phyloP scores from a whole-genome alignment of 2,797 vertebrate genomes.

The Takifugu rubripes region DNA sequence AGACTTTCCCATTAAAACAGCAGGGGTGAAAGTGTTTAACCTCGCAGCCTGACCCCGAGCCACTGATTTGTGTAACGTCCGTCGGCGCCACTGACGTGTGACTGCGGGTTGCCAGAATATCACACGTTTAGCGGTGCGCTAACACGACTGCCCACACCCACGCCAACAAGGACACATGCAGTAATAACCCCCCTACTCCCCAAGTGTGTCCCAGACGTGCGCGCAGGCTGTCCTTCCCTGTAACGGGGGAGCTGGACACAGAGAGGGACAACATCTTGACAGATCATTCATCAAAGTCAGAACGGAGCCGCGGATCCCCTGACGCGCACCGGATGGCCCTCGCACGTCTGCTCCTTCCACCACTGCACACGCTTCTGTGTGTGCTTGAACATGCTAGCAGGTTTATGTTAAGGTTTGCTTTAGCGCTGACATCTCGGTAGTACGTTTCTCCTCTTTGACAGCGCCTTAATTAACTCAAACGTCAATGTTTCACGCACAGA shows the following conservation, averaged over 20 bases:
- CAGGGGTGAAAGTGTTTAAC: conserved; percentile 74
- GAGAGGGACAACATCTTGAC: conserved; percentile 59
- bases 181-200: conserved; percentile 30
- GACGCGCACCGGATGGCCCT: conserved; percentile 56
- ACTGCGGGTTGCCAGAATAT: conserved; percentile 39
- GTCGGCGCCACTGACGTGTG: conserved; percentile 26
- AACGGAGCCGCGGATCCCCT: conserved; percentile 36
- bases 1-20: conserved; percentile 58
- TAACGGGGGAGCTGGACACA: conserved; percentile 50
- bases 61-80: conserved; percentile 58
- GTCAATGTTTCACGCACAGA: too few relatives aligned
- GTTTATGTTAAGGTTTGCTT: conserved; percentile 34
- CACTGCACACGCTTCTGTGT: conserved; percentile 39
- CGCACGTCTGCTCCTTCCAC: conserved; percentile 38
- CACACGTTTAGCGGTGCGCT: conserved; percentile 35
- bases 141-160: conserved; percentile 25
- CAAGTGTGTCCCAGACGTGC: conserved; percentile 7
- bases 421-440: conserved; percentile 22
- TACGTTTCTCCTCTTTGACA: conserved; percentile 12
- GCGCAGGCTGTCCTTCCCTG: conserved; percentile 48
- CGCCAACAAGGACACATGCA: conserved; percentile 32
- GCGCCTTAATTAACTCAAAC: too few relatives aligned
- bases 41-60: conserved; percentile 51
- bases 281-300: conserved; percentile 80
- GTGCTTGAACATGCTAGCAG: conserved; percentile 20